Base-by-base conservation (phyloP, 2,888 invertebrate species). In the Orchesellides sinensis region DNA sequence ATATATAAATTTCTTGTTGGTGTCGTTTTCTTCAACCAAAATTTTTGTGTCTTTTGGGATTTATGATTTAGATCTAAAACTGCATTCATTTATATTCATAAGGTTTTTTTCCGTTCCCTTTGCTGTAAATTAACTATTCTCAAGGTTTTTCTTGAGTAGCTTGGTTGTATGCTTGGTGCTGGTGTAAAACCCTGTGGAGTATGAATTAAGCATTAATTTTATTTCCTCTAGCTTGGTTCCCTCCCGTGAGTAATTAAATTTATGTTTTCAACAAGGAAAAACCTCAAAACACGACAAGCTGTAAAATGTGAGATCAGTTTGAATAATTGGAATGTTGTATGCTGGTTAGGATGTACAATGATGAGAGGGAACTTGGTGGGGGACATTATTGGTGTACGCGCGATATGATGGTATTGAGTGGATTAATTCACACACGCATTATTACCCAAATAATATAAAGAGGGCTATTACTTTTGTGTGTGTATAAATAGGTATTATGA, bases 181-280 rank as follows among this genome's bases (percentile, higher is more conserved):
- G 63, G 78, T 68, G 68, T 68, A 52, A 70, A 70, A 12, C 14
- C 54, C 72, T 65, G 52, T 63, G 52, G 78, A 25, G 61, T 68
- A 52, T 70, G 66, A 70, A 72, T 80, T 72, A 66, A 45, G 59
- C 29, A 59, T 73, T 73, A 73, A 73, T 80, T 80, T 80, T 72
- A 80, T 80, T 80, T 79, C 73, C 63, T 63, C 59, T n/a, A n/a
- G n/a, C n/a, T 25, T 63, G 19, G 66, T 73, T 65, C 45, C 54
- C 79, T 73, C 74, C 74, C 35, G 73, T 61, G 68, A 61, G 63
- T 68, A 81, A 81, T 81, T 68, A 74, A 81, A 74, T 81, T 81
- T 68, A 69, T 68, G 66, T 45, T 72, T 35, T 54, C 17, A 80
- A 73, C 66, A 73, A 74, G 74, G 74, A 74, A 80, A 72, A 69